Percentiles rank a stretch among this genome's conserved stretches.
Conservation (phyloP, 2,888 invertebrate species). For the Plusia festucae region DNA sequence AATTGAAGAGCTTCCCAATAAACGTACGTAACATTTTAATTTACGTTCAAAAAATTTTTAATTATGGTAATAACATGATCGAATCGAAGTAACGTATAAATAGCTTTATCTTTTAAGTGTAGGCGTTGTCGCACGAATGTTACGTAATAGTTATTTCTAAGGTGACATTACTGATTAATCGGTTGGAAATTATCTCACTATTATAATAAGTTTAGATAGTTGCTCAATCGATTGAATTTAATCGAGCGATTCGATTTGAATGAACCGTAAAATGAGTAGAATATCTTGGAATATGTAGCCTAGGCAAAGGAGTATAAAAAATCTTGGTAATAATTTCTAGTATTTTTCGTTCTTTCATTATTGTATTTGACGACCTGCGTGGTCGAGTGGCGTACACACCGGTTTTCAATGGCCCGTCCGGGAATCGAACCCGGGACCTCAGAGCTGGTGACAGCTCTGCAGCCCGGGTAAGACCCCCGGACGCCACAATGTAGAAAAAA, state of each 20-base stretch:
- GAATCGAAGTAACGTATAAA: conserved; percentile 58
- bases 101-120: conserved; percentile 64
- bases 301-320: no score
- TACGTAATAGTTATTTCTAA: conserved; percentile 55
- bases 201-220: neutral
- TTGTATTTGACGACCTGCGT: no score
- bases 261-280: neutral
- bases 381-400: no score
- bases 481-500: no score
- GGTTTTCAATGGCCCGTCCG: no score
- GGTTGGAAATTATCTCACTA: conserved; percentile 11
- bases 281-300: neutral
- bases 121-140: conserved; percentile 52
- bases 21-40: conserved; percentile 58
- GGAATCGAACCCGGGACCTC: no score
- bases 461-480: no score
- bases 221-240: neutral
- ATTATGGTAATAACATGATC: conserved; percentile 58
- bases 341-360: no score
- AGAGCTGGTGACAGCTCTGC: no score
- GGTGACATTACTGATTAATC: conserved; percentile 52
- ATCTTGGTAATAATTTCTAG: no score
- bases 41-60: conserved; percentile 55
- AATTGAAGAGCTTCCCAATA: conserved; percentile 45
- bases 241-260: neutral